Conservation (phyloP, 2,797 vertebrate genomes). For the Siniperca obscura region DNA sequence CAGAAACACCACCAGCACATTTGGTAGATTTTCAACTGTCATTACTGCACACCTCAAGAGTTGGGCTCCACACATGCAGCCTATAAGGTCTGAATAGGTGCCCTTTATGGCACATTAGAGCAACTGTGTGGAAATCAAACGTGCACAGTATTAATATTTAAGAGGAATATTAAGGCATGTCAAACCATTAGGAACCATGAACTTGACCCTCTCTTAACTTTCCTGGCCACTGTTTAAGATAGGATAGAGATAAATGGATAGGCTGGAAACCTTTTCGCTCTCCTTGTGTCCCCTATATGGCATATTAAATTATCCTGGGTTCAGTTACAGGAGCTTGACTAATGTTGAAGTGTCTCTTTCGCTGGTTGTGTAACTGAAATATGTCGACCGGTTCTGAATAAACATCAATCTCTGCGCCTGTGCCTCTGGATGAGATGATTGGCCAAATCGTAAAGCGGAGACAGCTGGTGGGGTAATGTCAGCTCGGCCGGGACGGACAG, state of each 20-base stretch:
- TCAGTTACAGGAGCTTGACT: constrained; percentile 73
- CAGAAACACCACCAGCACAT: constrained; percentile 52
- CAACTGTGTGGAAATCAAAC: constrained; percentile 76
- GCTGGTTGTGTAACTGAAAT: constrained; percentile 83
- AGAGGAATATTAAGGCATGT: constrained; percentile 76
- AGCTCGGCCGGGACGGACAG: constrained; percentile 78
- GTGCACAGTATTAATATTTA: constrained; percentile 77
- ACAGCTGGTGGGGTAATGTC: constrained; percentile 84
- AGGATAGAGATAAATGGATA: constrained; percentile 74
- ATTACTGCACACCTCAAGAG: constrained; percentile 52
- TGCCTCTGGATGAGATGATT: constrained; percentile 78
- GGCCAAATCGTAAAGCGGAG: constrained; percentile 81
- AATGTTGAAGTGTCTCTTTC: constrained; percentile 80
- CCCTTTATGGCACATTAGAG: constrained; percentile 80
- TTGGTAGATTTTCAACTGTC: constrained; percentile 58
- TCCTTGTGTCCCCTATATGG: constrained; percentile 59
- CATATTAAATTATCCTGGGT: constrained; percentile 78
- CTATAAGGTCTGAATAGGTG: constrained; percentile 68
- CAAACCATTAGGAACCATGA: constrained; percentile 72
- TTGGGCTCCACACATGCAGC: constrained; percentile 54
- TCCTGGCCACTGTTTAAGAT: constrained; percentile 72
- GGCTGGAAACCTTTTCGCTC: constrained; percentile 54
- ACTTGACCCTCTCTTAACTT: constrained; percentile 79
- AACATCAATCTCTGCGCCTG: constrained; percentile 84
- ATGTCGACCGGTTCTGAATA: constrained; percentile 84